phyloP scores from a whole-genome alignment of 2,888 invertebrate species.

The Bedellia somnulentella region DNA sequence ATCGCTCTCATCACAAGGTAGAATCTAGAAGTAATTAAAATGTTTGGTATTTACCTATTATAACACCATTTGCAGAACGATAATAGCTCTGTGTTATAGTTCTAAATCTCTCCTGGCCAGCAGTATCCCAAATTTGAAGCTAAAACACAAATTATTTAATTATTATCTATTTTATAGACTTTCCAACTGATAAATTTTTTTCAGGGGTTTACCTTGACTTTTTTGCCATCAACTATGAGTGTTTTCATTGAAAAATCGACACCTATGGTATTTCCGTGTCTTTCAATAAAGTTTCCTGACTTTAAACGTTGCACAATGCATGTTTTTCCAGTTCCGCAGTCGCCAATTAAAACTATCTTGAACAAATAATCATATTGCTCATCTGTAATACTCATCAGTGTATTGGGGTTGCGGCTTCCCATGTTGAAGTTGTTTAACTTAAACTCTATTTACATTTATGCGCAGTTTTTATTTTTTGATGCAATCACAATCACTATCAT shows the following conservation, averaged over 20 bases:
- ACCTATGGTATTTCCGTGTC: constrained; percentile 95
- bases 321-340: constrained; percentile 90
- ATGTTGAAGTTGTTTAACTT: constrained; percentile 40
- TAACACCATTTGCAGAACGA: constrained; percentile 94
- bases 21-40: too few relatives aligned
- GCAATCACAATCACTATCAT: too few relatives aligned
- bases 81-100: constrained; percentile 98
- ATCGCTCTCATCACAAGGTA: too few relatives aligned
- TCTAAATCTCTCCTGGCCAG: constrained; percentile 94
- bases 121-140: constrained; percentile 97
- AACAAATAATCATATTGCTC: constrained; percentile 92
- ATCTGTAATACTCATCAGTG: constrained; percentile 74
- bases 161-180: too few relatives aligned
- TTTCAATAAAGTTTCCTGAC: constrained; percentile 92
- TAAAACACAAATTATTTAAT: constrained; percentile 27
- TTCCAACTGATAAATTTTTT: neutral
- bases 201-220: constrained; percentile 76
- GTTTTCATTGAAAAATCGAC: constrained; percentile 99
- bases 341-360: constrained; percentile 92
- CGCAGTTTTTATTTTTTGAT: too few relatives aligned
- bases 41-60: constrained; percentile 69
- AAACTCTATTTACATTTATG: too few relatives aligned
- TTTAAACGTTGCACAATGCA: constrained; percentile 95
- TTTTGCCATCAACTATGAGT: constrained; percentile 88
- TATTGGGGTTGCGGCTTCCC: constrained; percentile 75